phyloP scores from a whole-genome alignment of 2,888 invertebrate genomes.

The Liposcelis brunnea region DNA sequence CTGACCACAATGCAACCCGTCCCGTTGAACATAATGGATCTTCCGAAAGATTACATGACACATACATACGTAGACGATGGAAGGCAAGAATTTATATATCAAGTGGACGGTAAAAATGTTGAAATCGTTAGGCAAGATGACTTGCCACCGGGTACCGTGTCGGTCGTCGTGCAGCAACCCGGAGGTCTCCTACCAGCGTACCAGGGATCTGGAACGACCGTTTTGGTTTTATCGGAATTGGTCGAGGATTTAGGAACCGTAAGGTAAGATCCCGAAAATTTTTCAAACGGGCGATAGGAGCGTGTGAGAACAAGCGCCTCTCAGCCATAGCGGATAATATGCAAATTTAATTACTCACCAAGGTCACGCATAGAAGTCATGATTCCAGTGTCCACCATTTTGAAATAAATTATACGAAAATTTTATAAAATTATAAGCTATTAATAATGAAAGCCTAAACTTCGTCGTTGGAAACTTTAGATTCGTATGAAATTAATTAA shows the following conservation, averaged over 20 bases:
- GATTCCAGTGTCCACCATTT: too few relatives aligned
- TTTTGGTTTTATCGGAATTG: conserved; percentile 53
- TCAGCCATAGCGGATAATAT: too few relatives aligned
- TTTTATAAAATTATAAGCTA: too few relatives aligned
- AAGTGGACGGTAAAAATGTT: conserved; percentile 14
- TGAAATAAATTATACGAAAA: too few relatives aligned
- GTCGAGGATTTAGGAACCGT: conserved; percentile 52
- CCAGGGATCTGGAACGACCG: conserved; percentile 33
- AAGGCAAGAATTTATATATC: conserved; percentile 13
- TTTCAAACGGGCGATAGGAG: too few relatives aligned
- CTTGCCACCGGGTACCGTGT: conserved; percentile 45
- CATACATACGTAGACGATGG: conserved; percentile 10
- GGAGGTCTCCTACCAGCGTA: conserved; percentile 16
- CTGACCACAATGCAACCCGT: conserved; percentile 79
- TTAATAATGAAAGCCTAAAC: too few relatives aligned
- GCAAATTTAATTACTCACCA: too few relatives aligned
- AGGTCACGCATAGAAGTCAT: too few relatives aligned
- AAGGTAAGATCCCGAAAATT: conserved; percentile 30
- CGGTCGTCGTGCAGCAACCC: conserved; percentile 35
- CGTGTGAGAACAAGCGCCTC: too few relatives aligned
- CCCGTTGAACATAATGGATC: conserved; percentile 19
- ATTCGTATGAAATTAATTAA: too few relatives aligned
- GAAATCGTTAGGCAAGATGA: conserved; percentile 31
- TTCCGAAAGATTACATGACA: conserved; percentile 13
- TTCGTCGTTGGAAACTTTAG: too few relatives aligned